These are phyloP conservation scores for Lutjanus campechanus DNA, from an alignment of 2,797 vertebrate genomes.

Conservation along the genomic window DNA sequence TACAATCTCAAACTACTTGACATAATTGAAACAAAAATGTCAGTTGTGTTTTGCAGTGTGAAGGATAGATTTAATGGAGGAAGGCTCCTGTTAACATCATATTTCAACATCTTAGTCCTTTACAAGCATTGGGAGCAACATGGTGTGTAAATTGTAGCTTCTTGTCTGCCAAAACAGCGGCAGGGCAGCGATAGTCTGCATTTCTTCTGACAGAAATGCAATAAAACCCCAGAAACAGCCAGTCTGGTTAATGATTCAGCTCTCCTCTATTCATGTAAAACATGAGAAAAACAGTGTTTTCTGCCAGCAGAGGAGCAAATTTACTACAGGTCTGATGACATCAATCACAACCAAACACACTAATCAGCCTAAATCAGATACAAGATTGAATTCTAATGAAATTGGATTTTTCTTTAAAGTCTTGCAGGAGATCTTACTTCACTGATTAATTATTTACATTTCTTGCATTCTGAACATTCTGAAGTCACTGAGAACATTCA, in stretches of 20 bases:
- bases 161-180: slow-evolving; percentile 36
- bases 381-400: slow-evolving; percentile 9
- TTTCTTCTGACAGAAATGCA: slow-evolving; percentile 39
- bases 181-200: slow-evolving; percentile 16
- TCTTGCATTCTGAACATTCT: slow-evolving; percentile 1
- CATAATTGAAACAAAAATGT: slow-evolving; percentile 12
- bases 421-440: neutral
- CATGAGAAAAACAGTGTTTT: slow-evolving; percentile 10
- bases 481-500: neutral
- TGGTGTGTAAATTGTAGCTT: slow-evolving; percentile 2
- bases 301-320: slow-evolving; percentile 15
- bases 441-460: neutral
- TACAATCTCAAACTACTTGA: slow-evolving; percentile 11
- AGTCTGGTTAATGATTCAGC: slow-evolving; percentile 57
- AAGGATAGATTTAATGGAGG: neutral
- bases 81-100: neutral
- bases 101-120: slow-evolving; percentile 7
- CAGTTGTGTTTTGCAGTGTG: neutral
- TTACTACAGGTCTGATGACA: slow-evolving; percentile 23
- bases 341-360: neutral
- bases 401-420: neutral
- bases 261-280: slow-evolving; percentile 33
- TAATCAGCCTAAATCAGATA: neutral
- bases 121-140: slow-evolving; percentile 15
- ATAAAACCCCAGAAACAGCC: slow-evolving; percentile 47